Conservation (phyloP, 1,140 invertebrate genomes). For the Brachionus angularis region DNA sequence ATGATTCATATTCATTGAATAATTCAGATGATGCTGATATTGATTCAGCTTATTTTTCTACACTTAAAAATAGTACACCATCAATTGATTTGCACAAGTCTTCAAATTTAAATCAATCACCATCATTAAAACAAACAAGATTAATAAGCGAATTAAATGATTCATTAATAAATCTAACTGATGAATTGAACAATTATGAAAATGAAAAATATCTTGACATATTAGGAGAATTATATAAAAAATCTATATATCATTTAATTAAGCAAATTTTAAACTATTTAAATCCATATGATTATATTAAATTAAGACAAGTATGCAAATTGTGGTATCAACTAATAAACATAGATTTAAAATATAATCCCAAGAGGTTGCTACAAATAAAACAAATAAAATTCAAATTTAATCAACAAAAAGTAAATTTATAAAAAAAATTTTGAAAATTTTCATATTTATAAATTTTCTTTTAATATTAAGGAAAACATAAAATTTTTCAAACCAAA, state of each 20-base stretch:
- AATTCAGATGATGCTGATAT: no score
- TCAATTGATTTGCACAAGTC: no score
- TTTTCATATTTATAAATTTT: neutral
- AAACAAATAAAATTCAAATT: neutral
- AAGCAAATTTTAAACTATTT: neutral
- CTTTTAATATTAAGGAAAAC: slow-evolving; percentile 7
- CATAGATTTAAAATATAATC: neutral
- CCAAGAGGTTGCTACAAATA: neutral
- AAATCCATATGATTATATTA: neutral
- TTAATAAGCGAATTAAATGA: neutral
- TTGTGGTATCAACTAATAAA: neutral
- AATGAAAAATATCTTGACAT: neutral
- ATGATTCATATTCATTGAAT: no score
- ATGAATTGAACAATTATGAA: neutral
- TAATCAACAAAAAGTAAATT: neutral
- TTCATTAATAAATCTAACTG: neutral
- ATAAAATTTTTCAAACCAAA: neutral
- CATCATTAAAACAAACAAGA: neutral
- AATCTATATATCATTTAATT: slow-evolving; percentile 7
- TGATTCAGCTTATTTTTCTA: slow-evolving; percentile 16
- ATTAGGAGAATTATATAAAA: neutral
- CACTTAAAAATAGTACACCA: neutral
- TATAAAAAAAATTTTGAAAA: neutral
- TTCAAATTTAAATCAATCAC: neutral
- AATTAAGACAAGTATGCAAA: slow-evolving; percentile 3